Percentiles rank a stretch among this genome's conserved stretches.
phyloP scores from a whole-genome alignment of 2,888 invertebrate genomes.

The Abscondita cerata region DNA sequence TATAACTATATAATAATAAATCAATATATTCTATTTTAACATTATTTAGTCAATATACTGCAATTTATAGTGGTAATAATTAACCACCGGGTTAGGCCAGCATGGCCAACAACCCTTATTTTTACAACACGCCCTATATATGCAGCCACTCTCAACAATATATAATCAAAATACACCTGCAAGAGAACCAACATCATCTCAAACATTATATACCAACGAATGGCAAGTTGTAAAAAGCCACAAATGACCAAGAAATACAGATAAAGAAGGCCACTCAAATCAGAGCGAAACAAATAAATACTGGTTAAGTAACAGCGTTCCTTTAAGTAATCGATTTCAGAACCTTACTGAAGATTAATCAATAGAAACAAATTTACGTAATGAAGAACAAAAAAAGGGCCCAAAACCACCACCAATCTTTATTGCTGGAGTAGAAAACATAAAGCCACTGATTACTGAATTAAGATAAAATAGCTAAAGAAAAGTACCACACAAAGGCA shows the following conservation, averaged over 20 bases:
- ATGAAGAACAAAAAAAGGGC: slow-evolving; percentile 10
- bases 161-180: background rate
- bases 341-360: slow-evolving; percentile 4
- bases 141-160: background rate
- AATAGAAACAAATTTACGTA: slow-evolving; percentile 12
- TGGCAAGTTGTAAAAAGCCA: slow-evolving; percentile 7
- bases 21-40: no score
- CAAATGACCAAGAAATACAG: slow-evolving; percentile 5
- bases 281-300: slow-evolving; percentile 11
- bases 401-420: slow-evolving; percentile 13
- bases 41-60: no score
- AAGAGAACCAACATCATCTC: background rate
- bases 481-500: background rate
- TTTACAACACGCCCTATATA: background rate
- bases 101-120: background rate
- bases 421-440: slow-evolving; percentile 17
- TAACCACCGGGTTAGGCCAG: background rate
- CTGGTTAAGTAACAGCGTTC: slow-evolving; percentile 11
- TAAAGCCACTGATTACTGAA: slow-evolving; percentile 5
- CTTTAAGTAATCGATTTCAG: slow-evolving; percentile 10
- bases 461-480: background rate
- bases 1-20: no score
- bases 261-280: background rate
- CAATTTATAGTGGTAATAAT: background rate
- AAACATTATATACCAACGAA: background rate